Base-by-base conservation (phyloP, 1,140 invertebrate species). In the Ceratitis capitata region DNA sequence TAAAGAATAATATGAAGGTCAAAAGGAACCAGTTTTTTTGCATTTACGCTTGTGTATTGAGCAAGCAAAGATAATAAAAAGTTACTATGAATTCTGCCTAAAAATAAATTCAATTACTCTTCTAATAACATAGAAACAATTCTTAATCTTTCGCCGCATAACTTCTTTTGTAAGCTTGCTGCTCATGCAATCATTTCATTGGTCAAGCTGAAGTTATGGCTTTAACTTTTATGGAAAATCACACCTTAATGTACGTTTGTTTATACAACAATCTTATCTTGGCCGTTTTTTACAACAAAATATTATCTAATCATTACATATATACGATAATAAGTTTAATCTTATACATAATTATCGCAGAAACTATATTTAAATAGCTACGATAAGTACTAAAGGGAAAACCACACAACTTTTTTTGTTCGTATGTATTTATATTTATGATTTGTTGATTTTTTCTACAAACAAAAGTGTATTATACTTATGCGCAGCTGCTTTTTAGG, bases 301-400 rank as follows among this genome's bases (percentile, higher is more conserved):
- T 64, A n/a, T 78, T 69, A 78, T 78, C 69, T 78, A 78, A 78
- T 78, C 69, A 45, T 26, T 10, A 14, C 23, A 35, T 9, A 78
- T 26, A 42, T 39, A 74, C 19, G 16, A 7, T 10, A 74, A 61
- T 61, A 7, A 9, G 0, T 29, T 64, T 56, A 56, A 32, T 26
- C 69, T 78, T 78, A 78, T 78, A 35, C 10, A 45, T 14, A 78
- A 0, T 26, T 78, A 78, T 45, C 39, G 10, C 7, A 45, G 39
- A 35, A 47, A 35, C 5, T 7, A 10, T 26, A 78, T 26, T 78
- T 47, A 61, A 6, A 23, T 26, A 53, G 4, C 23, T 23, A 45
- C 23, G 6, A 78, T 78, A 78, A 39, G 16, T 45, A 19, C 39
- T 78, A 78, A 78, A 26, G 5, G 19, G 29, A 19, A 47, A 78